A percentile compares a stretch with the other conserved stretches of the same genome.
These are phyloP conservation scores for Gavialis gangeticus DNA, from an alignment of 2,113 vertebrate genomes.

Conservation along the genomic window DNA sequence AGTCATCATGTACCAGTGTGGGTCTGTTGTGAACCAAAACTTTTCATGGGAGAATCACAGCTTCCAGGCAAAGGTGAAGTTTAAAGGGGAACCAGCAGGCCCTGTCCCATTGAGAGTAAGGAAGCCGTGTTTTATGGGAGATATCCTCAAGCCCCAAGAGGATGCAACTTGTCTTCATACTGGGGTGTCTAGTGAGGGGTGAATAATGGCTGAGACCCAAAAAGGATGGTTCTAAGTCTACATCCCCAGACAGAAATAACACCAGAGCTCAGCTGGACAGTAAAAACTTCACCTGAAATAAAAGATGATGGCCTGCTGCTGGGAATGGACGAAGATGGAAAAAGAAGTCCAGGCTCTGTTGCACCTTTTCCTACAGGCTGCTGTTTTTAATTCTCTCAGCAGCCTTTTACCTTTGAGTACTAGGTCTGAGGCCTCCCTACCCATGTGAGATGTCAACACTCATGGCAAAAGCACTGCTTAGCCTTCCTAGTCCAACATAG, in stretches of 20 bases:
- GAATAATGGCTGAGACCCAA: background rate
- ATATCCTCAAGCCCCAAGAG: background rate
- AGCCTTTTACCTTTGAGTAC: too few relatives aligned
- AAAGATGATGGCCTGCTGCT: background rate
- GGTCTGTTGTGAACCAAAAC: too few relatives aligned
- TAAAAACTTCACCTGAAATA: background rate
- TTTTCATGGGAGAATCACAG: background rate
- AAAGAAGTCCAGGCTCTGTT: too few relatives aligned
- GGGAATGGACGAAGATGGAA: too few relatives aligned
- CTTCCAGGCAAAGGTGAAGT: background rate
- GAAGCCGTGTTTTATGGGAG: background rate
- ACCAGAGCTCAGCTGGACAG: background rate
- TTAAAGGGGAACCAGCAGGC: fast-evolving
- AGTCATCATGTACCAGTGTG: background rate
- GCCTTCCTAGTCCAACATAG: too few relatives aligned
- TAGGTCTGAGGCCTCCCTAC: too few relatives aligned
- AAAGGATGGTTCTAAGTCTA: background rate
- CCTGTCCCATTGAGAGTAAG: background rate
- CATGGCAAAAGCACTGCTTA: too few relatives aligned
- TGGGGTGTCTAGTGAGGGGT: background rate
- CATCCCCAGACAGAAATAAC: background rate
- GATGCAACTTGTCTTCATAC: background rate
- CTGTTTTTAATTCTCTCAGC: too few relatives aligned
- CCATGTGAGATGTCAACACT: too few relatives aligned
- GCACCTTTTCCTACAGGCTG: too few relatives aligned